These are phyloP conservation scores for Tipula confusa DNA, from an alignment of 2,888 invertebrate genomes.

Conservation along the genomic window DNA sequence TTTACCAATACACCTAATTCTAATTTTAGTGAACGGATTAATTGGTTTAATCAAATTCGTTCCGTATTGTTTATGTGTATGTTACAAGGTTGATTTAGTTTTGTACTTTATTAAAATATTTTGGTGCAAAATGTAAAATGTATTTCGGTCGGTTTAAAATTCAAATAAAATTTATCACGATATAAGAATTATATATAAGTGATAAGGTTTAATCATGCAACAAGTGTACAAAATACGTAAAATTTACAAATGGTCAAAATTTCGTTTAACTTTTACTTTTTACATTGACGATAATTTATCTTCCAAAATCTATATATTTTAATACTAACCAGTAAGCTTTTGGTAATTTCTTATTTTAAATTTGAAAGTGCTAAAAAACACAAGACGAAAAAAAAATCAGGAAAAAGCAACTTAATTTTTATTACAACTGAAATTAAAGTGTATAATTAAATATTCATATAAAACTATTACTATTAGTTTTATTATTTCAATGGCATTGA, in stretches of 20 bases:
- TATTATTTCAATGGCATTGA: conserved; percentile 16
- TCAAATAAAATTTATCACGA: too few relatives aligned
- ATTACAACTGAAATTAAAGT: conserved; percentile 20
- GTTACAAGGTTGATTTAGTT: background rate
- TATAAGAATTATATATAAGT: too few relatives aligned
- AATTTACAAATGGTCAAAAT: background rate
- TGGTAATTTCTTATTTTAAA: background rate
- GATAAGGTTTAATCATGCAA: too few relatives aligned
- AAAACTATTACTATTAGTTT: background rate
- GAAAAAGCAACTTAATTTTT: conserved; percentile 12
- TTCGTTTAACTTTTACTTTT: background rate
- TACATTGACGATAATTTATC: background rate
- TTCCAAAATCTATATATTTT: background rate
- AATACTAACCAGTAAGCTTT: background rate
- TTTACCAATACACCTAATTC: background rate
- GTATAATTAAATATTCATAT: conserved; percentile 12
- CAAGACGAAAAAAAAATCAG: background rate
- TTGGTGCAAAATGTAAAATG: too few relatives aligned
- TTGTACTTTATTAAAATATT: background rate
- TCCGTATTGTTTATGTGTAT: background rate
- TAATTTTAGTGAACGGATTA: background rate
- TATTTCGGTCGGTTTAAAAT: too few relatives aligned
- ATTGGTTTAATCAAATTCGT: conserved; percentile 6
- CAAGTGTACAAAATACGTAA: too few relatives aligned
- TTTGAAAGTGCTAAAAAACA: background rate